Percentiles rank a stretch among this genome's conserved stretches.
phyloP scores from a whole-genome alignment of 2,888 invertebrate genomes.

The Melanostoma mellinum region DNA sequence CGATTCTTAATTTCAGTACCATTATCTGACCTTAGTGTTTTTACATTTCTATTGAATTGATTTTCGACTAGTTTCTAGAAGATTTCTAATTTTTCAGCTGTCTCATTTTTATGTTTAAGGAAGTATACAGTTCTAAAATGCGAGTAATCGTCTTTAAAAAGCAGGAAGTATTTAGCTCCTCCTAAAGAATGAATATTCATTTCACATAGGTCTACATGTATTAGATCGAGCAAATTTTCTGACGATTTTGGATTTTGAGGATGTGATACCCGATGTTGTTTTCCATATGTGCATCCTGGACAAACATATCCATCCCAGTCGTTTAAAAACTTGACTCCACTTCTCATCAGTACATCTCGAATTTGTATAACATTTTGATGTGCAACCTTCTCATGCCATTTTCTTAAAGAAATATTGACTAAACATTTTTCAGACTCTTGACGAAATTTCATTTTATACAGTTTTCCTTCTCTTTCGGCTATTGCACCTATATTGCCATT shows the following conservation, averaged over 20 bases:
- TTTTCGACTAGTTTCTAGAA: conserved; percentile 19
- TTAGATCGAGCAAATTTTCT: conserved; percentile 8
- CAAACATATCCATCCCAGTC: background rate
- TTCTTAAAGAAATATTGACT: too few relatives aligned
- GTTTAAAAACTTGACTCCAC: background rate
- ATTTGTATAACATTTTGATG: too few relatives aligned
- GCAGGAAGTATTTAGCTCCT: conserved; percentile 21
- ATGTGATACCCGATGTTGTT: conserved; percentile 16
- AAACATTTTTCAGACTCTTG: too few relatives aligned
- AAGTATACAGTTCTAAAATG: conserved; percentile 17
- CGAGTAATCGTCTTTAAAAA: conserved; percentile 11
- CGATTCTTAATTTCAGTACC: conserved; percentile 18
- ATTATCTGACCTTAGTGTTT: conserved; percentile 7
- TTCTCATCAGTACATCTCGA: too few relatives aligned
- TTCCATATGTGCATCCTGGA: conserved; percentile 10
- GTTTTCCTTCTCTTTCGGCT: too few relatives aligned
- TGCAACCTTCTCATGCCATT: too few relatives aligned
- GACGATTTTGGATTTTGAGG: conserved; percentile 9
- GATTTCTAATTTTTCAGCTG: background rate
- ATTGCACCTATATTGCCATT: too few relatives aligned
- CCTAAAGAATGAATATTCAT: conserved; percentile 8
- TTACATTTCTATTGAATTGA: conserved; percentile 14
- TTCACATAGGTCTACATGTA: conserved; percentile 17
- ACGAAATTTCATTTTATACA: too few relatives aligned
- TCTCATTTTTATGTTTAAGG: conserved; percentile 19